phyloP scores from a whole-genome alignment of 2,797 vertebrate genomes.

The Cuculus canorus region DNA sequence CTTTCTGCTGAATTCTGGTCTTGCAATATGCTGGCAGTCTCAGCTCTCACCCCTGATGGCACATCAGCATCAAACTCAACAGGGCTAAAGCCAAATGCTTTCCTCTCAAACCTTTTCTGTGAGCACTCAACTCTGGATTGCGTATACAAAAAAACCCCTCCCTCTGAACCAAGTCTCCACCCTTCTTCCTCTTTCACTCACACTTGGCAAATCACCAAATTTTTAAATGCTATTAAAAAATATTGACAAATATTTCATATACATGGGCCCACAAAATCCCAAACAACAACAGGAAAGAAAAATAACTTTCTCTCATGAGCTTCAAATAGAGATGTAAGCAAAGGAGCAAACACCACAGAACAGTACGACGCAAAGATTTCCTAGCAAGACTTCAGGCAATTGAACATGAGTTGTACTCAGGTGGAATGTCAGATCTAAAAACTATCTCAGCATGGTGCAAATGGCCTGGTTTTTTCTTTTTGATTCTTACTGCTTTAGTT shows the following conservation, averaged over 20 bases:
- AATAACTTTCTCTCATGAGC: neutral
- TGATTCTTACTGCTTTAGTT: slow-evolving; percentile 57
- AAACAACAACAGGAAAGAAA: neutral
- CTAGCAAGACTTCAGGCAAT: slow-evolving; percentile 30
- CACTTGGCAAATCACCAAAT: accelerated
- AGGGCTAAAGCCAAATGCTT: neutral
- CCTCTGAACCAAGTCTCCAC: neutral
- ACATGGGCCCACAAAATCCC: neutral
- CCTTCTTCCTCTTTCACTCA: neutral
- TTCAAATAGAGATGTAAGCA: neutral
- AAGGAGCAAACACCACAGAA: neutral
- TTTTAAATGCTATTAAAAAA: neutral
- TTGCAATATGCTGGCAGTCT: accelerated
- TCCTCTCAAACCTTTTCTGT: neutral
- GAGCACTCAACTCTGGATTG: neutral
- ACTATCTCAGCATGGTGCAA: slow-evolving; percentile 40
- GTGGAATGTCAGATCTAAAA: slow-evolving; percentile 60
- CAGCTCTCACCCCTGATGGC: neutral
- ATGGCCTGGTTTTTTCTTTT: slow-evolving; percentile 57
- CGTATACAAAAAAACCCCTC: neutral
- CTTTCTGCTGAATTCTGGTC: neutral
- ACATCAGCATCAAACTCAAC: neutral
- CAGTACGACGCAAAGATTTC: neutral
- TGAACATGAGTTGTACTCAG: neutral
- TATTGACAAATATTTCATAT: neutral